phyloP scores from a whole-genome alignment of 2,888 invertebrate species.

The Uropetala carovei region DNA sequence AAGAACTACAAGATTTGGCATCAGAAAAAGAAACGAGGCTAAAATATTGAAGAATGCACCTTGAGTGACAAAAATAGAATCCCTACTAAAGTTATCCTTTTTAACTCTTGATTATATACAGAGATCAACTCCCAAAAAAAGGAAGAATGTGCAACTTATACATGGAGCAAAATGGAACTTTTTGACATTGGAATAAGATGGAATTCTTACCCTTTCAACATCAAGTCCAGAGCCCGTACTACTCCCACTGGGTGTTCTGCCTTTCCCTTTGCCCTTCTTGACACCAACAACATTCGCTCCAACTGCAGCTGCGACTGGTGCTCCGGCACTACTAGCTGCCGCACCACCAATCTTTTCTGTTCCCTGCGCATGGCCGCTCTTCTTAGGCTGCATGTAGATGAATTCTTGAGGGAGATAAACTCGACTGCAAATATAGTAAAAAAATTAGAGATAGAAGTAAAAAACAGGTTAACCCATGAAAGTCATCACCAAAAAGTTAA shows the following conservation, averaged over 20 bases:
- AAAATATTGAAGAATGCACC: no score
- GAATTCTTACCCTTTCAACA: slow-evolving; percentile 55
- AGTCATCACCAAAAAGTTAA: no score
- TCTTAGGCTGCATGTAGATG: slow-evolving; percentile 54
- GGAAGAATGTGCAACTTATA: not conserved
- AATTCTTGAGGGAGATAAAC: slow-evolving; percentile 58
- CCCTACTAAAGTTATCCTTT: no score
- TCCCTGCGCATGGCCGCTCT: slow-evolving; percentile 13
- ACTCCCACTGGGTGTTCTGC: slow-evolving; percentile 48
- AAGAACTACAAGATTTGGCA: no score
- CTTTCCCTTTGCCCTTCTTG: slow-evolving; percentile 39
- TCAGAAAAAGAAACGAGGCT: no score
- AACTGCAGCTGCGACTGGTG: slow-evolving; percentile 36
- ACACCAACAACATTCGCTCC: not conserved
- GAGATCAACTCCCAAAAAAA: not conserved
- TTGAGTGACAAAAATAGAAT: no score
- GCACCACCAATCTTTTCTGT: slow-evolving; percentile 25
- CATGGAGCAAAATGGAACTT: not conserved
- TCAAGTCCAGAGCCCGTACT: slow-evolving; percentile 43
- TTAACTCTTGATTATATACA: no score
- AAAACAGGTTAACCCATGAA: no score
- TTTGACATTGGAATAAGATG: not conserved
- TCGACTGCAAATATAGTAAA: slow-evolving; percentile 14
- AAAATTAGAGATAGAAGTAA: not conserved
- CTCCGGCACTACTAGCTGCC: not conserved